These are phyloP conservation scores for Phyllopteryx taeniolatus DNA, from an alignment of 2,113 vertebrate species.

Conservation along the genomic window DNA sequence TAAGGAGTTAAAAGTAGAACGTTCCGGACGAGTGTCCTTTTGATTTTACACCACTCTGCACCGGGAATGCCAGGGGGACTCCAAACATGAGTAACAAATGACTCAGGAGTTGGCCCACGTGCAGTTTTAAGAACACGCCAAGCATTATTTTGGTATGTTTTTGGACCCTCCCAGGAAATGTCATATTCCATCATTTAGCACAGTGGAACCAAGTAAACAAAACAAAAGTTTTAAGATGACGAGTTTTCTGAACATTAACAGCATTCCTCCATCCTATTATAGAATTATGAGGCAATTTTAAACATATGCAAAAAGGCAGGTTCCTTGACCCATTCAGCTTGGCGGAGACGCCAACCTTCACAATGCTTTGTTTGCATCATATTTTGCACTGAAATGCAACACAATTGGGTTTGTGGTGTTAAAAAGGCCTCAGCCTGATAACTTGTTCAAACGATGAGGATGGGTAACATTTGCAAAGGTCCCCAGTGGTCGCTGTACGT, in stretches of 20 bases:
- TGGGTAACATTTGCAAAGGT: conserved; percentile 26
- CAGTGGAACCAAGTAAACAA: background rate
- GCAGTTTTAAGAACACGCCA: background rate
- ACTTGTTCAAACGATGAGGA: conserved; percentile 17
- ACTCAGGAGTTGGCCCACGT: background rate
- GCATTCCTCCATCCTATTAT: background rate
- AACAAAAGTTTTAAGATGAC: background rate
- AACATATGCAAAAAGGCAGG: background rate
- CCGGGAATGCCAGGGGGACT: conserved; percentile 4
- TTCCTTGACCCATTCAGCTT: background rate
- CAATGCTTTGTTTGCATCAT: background rate
- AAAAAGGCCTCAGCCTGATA: conserved; percentile 1
- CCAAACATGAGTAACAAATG: conserved; percentile 15
- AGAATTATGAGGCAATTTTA: background rate
- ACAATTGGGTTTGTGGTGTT: background rate
- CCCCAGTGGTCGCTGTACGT: conserved; percentile 9
- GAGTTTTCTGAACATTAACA: background rate
- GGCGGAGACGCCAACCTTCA: background rate
- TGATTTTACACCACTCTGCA: conserved; percentile 19
- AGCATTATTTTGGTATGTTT: background rate
- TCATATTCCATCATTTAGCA: conserved; percentile 2
- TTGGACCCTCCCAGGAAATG: background rate
- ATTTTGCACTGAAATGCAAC: background rate
- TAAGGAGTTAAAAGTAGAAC: conserved; percentile 49
- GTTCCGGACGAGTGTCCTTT: conserved; percentile 29